Percentiles rank a stretch among this genome's conserved stretches.
Conservation (phyloP, 2,113 vertebrate genomes). For the Pterocles burchelli region DNA sequence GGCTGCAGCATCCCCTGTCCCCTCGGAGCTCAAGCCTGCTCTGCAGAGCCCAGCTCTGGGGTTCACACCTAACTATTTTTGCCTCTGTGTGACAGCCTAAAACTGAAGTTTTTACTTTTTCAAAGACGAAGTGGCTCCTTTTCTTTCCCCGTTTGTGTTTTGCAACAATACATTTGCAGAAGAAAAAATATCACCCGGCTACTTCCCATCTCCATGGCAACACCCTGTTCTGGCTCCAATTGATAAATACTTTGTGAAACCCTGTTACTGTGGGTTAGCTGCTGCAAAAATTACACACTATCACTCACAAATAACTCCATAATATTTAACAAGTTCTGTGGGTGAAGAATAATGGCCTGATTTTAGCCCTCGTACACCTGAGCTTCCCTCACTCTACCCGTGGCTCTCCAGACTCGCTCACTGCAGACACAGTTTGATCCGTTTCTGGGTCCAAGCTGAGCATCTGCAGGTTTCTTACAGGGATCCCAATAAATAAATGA, state of each 20-base stretch:
- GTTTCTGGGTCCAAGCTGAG: rapidly evolving
- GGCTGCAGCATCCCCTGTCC: rapidly evolving
- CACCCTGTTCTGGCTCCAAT: conserved; percentile 32
- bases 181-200: conserved; percentile 38
- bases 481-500: background rate
- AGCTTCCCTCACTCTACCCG: background rate
- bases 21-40: background rate
- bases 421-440: background rate
- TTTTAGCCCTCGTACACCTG: background rate
- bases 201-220: conserved; percentile 75
- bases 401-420: background rate
- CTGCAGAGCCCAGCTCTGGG: background rate
- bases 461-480: background rate
- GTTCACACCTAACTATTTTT: rapidly evolving
- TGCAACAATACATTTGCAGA: conserved; percentile 47
- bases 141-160: background rate
- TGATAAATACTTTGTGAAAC: conserved; percentile 44
- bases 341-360: background rate
- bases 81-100: background rate
- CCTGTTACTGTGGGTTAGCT: background rate
- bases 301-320: background rate
- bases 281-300: background rate
- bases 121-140: background rate
- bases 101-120: background rate
- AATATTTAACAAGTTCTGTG: background rate